Evolutionary conservation across 2,888 invertebrate genomes (phyloP).

Genomic region (Epistrophe grossulariae): DNA sequence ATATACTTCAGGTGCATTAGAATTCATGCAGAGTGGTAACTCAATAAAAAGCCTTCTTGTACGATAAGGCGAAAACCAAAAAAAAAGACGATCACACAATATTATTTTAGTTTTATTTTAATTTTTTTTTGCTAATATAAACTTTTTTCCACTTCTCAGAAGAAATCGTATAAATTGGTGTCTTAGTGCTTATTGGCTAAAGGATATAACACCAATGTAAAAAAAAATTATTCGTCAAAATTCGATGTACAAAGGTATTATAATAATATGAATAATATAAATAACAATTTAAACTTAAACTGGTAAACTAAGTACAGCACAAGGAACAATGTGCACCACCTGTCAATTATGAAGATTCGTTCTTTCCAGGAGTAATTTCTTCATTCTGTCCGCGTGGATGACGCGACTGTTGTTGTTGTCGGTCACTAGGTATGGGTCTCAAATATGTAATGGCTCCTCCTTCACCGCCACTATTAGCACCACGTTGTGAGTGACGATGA

Average conservation of each 20-base stretch:
- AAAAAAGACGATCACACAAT: neutral
- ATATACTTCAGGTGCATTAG: too few species aligned
- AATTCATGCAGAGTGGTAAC: too few species aligned
- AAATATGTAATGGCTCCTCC: conserved; percentile 78
- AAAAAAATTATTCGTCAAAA: conserved; percentile 22
- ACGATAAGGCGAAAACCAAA: too few species aligned
- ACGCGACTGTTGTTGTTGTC: conserved; percentile 78
- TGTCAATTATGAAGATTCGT: conserved; percentile 58
- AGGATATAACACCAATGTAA: conserved; percentile 61
- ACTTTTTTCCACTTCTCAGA: conserved; percentile 6
- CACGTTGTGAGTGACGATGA: conserved; percentile 74
- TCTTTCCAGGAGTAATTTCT: conserved; percentile 78
- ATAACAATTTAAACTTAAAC: conserved; percentile 66
- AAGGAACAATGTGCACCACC: conserved; percentile 38
- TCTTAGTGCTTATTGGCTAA: conserved; percentile 50
- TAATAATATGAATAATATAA: conserved; percentile 55
- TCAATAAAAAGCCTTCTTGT: too few species aligned
- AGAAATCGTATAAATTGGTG: conserved; percentile 26
- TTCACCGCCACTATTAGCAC: conserved; percentile 78
- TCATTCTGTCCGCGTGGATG: conserved; percentile 81
- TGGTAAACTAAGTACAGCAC: conserved; percentile 62
- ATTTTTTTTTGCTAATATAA: conserved; percentile 10
- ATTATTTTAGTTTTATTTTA: conserved; percentile 5
- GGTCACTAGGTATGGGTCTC: conserved; percentile 78
- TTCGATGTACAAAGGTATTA: conserved; percentile 15